Conservation (phyloP, 2,113 vertebrate species). For the Erythrolamprus reginae region DNA sequence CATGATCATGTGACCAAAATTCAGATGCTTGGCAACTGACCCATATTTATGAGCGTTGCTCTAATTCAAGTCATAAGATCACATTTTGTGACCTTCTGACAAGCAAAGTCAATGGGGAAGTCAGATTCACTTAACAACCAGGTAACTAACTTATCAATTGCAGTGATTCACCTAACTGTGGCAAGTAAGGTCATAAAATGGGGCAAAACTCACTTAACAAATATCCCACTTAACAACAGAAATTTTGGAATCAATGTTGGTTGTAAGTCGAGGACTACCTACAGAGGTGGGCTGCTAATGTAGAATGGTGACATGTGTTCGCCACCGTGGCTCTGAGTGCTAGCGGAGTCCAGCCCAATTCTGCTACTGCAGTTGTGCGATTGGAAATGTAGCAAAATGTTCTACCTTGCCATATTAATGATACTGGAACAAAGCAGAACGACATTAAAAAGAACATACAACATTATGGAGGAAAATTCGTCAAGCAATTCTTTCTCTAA, state of each 20-base stretch:
- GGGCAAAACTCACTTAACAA: not conserved
- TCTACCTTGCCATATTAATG: not conserved
- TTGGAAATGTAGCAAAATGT: not conserved
- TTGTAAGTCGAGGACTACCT: too few relatives aligned
- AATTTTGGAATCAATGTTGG: not conserved
- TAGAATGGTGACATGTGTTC: too few relatives aligned
- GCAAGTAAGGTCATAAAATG: not conserved
- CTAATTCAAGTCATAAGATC: not conserved
- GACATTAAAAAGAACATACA: not conserved
- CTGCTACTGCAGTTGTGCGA: too few relatives aligned
- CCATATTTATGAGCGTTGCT: not conserved
- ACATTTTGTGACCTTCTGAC: not conserved
- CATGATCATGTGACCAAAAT: not conserved
- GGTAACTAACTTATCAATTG: not conserved
- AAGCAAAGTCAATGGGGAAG: not conserved
- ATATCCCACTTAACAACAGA: not conserved
- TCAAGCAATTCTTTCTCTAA: not conserved
- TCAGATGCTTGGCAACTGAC: not conserved
- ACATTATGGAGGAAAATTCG: not conserved
- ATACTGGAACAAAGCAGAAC: not conserved
- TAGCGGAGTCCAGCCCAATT: too few relatives aligned
- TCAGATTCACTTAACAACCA: not conserved
- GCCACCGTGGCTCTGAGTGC: too few relatives aligned
- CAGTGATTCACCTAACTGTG: not conserved
- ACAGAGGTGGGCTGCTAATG: too few relatives aligned